Evolutionary conservation across 2,888 invertebrate species (phyloP).

Genomic region (Drosophila paramelanica): DNA sequence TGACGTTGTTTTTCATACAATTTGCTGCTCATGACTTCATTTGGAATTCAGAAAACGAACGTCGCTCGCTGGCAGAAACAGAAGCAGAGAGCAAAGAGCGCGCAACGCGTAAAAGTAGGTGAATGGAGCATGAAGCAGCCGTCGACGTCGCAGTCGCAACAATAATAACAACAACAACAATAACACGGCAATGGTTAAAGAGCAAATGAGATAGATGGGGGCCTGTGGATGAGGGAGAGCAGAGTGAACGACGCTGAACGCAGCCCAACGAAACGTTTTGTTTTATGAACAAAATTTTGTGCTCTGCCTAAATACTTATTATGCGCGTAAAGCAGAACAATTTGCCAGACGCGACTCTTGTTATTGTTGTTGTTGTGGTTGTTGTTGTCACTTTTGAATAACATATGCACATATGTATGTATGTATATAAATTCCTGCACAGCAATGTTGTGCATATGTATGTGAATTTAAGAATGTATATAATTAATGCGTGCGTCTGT

Average conservation of each 20-base stretch:
- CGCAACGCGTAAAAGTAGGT: constrained; percentile 81
- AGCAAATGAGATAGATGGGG: constrained; percentile 22
- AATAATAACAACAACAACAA: constrained; percentile 5
- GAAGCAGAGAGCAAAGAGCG: constrained; percentile 62
- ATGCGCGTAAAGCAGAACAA: constrained; percentile 59
- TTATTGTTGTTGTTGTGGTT: constrained; percentile 11
- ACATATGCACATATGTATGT: constrained; percentile 7
- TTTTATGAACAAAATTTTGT: constrained; percentile 36
- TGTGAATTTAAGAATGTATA: constrained; percentile 43
- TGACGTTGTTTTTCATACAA: constrained; percentile 57
- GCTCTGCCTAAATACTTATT: constrained; percentile 53
- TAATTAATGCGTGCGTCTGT: constrained; percentile 69
- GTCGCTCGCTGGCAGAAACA: constrained; percentile 53
- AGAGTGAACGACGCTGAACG: constrained; percentile 20
- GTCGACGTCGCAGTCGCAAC: constrained; percentile 28
- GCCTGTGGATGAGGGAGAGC: constrained; percentile 1
- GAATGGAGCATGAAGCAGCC: constrained; percentile 81
- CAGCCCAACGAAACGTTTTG: constrained; percentile 45
- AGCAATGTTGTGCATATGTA: constrained; percentile 25
- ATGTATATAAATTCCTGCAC: constrained; percentile 31
- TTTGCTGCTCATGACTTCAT: constrained; percentile 78
- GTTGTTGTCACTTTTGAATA: constrained; percentile 44
- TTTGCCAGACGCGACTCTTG: constrained; percentile 49
- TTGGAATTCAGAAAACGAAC: constrained; percentile 80
- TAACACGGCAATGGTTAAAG: constrained; percentile 44